Conservation (phyloP, 2,888 invertebrate species). For the Netelia fuscicornis region DNA sequence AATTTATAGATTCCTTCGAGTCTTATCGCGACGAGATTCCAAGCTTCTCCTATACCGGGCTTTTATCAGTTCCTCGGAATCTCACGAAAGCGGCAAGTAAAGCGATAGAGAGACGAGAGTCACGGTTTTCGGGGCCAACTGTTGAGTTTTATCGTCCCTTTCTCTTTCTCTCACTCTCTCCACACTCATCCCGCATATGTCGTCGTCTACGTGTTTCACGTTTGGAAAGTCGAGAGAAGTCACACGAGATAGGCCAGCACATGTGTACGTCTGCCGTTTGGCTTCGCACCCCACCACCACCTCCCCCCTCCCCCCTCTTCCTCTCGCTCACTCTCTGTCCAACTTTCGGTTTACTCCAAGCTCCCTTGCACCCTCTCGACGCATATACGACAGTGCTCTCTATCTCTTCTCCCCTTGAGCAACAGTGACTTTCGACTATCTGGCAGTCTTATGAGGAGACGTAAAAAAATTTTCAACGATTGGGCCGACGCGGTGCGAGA, state of each 20-base stretch:
- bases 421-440: conserved; percentile 59
- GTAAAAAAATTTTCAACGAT: conserved; percentile 33
- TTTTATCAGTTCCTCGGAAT: conserved; percentile 70
- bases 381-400: neutral
- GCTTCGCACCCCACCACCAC: neutral
- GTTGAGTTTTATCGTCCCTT: conserved; percentile 82
- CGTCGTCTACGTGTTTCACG: conserved; percentile 64
- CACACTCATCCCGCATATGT: conserved; percentile 62
- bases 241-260: conserved; percentile 73
- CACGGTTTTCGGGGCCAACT: conserved; percentile 80
- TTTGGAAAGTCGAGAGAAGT: conserved; percentile 65
- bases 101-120: conserved; percentile 58
- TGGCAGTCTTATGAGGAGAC: conserved; percentile 32
- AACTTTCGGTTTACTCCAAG: conserved; percentile 47
- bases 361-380: conserved; percentile 48
- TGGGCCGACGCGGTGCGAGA: conserved; percentile 32
- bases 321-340: neutral
- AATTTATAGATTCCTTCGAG: conserved; percentile 3
- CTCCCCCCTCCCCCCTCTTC: neutral
- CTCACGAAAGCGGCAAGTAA: conserved; percentile 62
- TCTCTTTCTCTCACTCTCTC: conserved; percentile 35
- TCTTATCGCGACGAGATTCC: conserved; percentile 1
- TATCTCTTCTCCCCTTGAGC: conserved; percentile 50
- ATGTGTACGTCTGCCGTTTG: conserved; percentile 67
- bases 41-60: neutral